phyloP scores from a whole-genome alignment of 2,797 vertebrate species.

The Rachycentron canadum region DNA sequence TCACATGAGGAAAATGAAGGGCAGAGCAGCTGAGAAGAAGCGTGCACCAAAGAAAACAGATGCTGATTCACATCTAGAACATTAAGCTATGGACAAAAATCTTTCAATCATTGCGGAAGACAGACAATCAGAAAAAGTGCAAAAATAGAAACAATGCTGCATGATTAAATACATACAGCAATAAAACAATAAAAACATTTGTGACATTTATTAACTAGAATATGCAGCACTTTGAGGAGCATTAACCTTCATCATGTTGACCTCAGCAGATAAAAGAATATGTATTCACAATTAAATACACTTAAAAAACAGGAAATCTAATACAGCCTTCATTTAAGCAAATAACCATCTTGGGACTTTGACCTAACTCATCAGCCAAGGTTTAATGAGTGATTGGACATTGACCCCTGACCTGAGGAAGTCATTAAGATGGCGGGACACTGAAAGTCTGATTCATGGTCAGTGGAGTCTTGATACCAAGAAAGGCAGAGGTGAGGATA shows the following conservation, averaged over 20 bases:
- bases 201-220: neutral
- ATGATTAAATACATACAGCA: constrained; percentile 4
- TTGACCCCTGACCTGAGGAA: constrained; percentile 88
- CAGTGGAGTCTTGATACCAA: constrained; percentile 52
- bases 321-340: constrained; percentile 36
- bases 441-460: constrained; percentile 82
- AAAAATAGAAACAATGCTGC: neutral
- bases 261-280: neutral
- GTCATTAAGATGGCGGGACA: constrained; percentile 81
- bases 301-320: constrained; percentile 32
- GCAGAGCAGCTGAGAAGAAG: constrained; percentile 12
- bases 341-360: constrained; percentile 57
- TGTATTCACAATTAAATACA: constrained; percentile 15
- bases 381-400: constrained; percentile 85
- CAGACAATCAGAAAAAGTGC: constrained; percentile 12
- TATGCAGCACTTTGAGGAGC: neutral
- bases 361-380: constrained; percentile 74
- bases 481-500: constrained; percentile 72
- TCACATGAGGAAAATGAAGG: constrained; percentile 45
- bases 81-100: constrained; percentile 25
- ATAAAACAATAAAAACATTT: neutral
- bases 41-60: constrained; percentile 43
- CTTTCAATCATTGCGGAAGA: constrained; percentile 19
- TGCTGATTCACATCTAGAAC: constrained; percentile 56
- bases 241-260: neutral